Evolutionary conservation across 2,888 invertebrate genomes (phyloP), one percentile per base, ranked within the genome.

Genomic region (Elmis aenea): DNA sequence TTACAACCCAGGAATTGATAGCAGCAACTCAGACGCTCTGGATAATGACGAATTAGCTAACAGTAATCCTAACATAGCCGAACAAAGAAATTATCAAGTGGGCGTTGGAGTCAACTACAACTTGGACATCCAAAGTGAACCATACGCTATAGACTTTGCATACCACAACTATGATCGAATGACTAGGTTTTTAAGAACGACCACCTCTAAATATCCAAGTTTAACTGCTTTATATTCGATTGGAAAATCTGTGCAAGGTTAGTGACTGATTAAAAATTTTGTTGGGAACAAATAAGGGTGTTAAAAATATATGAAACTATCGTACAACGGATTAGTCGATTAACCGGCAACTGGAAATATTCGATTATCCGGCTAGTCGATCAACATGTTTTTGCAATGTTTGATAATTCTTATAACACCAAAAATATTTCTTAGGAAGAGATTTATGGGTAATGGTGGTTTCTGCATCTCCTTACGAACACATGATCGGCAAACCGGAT

Each of bases 371-470:
- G n/a, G n/a, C n/a, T n/a, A n/a, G n/a, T n/a, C 26, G 11, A 8
- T 4, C 6, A 10, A 10, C 2, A 2, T 4, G 6, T 30, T 10
- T 26, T 10, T 26, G n/a, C n/a, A n/a, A n/a, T 32, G 11, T 8
- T 10, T 6, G 18, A 13, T 26, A 10, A 27, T n/a, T 11, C 8
- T 31, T 23, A 26, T 11, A 31, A 34, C 29, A 10, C 8, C 9
- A 11, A n/a, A n/a, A n/a, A n/a, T 26, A 31, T 26, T 26, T 54
- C 56, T 3, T 61, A 88, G 90, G 90, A 36, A 79, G 89, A 30
- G 91, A 94, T 57, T 73, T 95, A 10, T 94, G 93, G 94, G 94
- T 94, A 44, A 81, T 94, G 82, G 92, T 92, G 25, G 83, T 93
- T 31, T 89, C 90, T 0, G 79, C 88, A 2, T 89, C 89, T 1